Evolutionary conservation across 2,888 invertebrate genomes (phyloP).

Genomic region (Zelleria hepariella): DNA sequence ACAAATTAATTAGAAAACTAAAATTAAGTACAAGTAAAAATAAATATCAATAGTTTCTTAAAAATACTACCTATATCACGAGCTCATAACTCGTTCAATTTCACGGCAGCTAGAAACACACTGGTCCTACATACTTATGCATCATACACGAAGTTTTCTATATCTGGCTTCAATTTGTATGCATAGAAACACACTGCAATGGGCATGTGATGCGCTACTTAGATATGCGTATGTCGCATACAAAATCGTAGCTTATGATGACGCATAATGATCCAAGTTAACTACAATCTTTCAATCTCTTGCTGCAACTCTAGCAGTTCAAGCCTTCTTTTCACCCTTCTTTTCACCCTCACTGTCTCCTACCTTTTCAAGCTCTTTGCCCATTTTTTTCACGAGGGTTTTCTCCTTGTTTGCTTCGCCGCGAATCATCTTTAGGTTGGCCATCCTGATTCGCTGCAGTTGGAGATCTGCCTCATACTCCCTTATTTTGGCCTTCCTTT

Average conservation of each 20-base stretch:
- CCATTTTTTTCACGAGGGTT: slow-evolving; percentile 51
- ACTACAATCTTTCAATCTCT: not conserved
- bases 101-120: no score
- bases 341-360: not conserved
- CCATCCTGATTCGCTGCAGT: slow-evolving; percentile 48
- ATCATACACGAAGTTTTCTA: no score
- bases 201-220: no score
- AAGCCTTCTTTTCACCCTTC: not conserved
- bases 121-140: no score
- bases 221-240: no score
- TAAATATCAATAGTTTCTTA: not conserved
- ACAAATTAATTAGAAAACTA: not conserved
- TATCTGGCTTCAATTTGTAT: no score
- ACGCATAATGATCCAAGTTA: no score
- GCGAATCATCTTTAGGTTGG: slow-evolving; percentile 49
- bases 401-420: slow-evolving; percentile 41
- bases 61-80: not conserved
- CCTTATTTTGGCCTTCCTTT: slow-evolving; percentile 51
- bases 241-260: no score
- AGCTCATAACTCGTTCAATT: no score
- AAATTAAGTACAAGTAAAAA: not conserved
- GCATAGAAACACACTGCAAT: no score
- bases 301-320: not conserved
- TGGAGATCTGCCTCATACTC: slow-evolving; percentile 56
- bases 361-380: slow-evolving; percentile 57